A percentile compares a stretch with the other conserved stretches of the same genome.
Evolutionary conservation across 2,888 invertebrate genomes (phyloP).

Genomic region (Brachycybe producta): DNA sequence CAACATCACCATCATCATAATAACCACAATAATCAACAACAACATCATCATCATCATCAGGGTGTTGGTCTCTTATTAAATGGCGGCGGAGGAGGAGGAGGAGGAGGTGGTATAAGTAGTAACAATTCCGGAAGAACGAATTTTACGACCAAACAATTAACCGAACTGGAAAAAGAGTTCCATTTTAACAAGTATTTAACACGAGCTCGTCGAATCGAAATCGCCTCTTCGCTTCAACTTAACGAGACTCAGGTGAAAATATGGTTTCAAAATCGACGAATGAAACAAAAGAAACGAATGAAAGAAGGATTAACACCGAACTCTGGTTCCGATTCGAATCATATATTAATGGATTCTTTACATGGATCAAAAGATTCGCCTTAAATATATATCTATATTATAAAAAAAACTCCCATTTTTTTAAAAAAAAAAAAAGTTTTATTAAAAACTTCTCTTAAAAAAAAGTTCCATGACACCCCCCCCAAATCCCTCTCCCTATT

Average conservation of each 20-base stretch:
- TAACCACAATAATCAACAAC: too few species aligned
- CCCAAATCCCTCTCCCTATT: too few species aligned
- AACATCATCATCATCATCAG: too few species aligned
- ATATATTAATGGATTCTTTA: too few species aligned
- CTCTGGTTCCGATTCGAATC: neutral
- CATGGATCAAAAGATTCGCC: conserved; percentile 14
- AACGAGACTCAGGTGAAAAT: conserved; percentile 86
- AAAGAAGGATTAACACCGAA: conserved; percentile 55
- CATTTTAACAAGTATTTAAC: conserved; percentile 99
- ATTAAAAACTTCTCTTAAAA: neutral
- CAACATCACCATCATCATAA: too few species aligned
- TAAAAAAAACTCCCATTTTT: conserved; percentile 2
- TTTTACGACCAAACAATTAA: conserved; percentile 98
- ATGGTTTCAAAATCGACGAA: conserved; percentile 96
- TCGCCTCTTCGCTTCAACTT: conserved; percentile 86
- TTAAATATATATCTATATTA: conserved; percentile 1
- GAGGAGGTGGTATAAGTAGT: too few species aligned
- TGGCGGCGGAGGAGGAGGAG: too few species aligned
- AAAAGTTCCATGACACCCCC: neutral
- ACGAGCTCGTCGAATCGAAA: conserved; percentile 89
- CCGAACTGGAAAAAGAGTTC: conserved; percentile 97
- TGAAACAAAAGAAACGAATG: conserved; percentile 96
- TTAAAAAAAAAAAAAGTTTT: too few species aligned
- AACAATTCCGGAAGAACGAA: conserved; percentile 92
- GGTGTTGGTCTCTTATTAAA: too few species aligned